Evolutionary conservation across 2,113 vertebrate genomes (phyloP).

Genomic region (Acrocephalus kingi): DNA sequence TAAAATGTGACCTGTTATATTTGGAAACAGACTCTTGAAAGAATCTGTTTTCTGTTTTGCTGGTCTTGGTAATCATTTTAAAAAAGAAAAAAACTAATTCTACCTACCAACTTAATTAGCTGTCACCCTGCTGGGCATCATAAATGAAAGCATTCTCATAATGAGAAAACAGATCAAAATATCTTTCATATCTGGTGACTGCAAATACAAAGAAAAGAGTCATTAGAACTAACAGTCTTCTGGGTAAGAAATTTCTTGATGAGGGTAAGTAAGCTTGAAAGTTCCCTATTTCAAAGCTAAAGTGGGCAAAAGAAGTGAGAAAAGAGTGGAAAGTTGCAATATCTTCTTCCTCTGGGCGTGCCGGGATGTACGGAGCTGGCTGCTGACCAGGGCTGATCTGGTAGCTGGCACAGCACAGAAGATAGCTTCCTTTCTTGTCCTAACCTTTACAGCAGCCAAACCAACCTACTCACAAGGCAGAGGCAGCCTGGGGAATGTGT

Average conservation of each 20-base stretch:
- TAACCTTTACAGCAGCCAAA: neutral
- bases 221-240: neutral
- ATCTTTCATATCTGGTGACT: neutral
- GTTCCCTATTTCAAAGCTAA: conserved; percentile 9
- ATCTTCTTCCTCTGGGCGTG: neutral
- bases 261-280: neutral
- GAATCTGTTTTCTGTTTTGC: neutral
- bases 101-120: conserved; percentile 2
- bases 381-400: neutral
- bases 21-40: neutral
- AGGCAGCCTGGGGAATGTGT: neutral
- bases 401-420: neutral
- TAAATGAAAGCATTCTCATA: conserved; percentile 11
- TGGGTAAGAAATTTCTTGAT: neutral
- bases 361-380: rapidly evolving
- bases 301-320: neutral
- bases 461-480: neutral
- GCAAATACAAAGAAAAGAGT: neutral
- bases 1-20: neutral
- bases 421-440: neutral
- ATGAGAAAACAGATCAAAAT: conserved; percentile 37
- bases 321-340: neutral
- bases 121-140: neutral
- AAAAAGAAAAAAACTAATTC: neutral
- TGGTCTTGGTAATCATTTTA: neutral